Conservation (phyloP, 2,797 vertebrate species). For the Xerus rutilus region DNA sequence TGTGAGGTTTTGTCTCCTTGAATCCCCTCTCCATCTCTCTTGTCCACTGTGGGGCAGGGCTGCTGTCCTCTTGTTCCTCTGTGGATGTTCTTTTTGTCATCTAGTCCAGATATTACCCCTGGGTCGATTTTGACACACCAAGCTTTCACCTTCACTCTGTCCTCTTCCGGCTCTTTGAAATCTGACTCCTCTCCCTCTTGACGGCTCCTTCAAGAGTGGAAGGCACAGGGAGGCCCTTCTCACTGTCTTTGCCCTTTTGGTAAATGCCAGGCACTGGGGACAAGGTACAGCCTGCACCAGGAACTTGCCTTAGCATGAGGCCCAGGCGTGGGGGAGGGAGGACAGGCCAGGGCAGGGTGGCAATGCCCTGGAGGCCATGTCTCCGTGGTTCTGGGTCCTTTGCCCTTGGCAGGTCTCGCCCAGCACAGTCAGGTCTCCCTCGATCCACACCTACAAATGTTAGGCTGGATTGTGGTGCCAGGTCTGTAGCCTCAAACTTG, state of each 20-base stretch:
- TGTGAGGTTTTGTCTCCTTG: neutral
- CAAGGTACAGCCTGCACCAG: slow-evolving; percentile 77
- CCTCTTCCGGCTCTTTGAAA: slow-evolving; percentile 74
- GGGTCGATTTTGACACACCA: neutral
- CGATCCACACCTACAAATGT: neutral
- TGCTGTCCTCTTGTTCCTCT: neutral
- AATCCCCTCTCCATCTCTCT: neutral
- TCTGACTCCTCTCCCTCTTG: slow-evolving; percentile 52
- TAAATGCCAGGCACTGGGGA: slow-evolving; percentile 80
- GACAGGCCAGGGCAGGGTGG: neutral
- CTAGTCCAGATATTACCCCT: neutral
- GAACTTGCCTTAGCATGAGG: slow-evolving; percentile 56
- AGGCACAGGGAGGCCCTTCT: slow-evolving; percentile 65
- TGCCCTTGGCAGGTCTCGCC: neutral
- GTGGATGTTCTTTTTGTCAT: neutral
- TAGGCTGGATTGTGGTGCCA: neutral
- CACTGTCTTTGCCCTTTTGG: slow-evolving; percentile 76
- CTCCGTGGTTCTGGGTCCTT: neutral
- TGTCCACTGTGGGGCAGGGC: neutral
- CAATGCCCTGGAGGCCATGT: neutral
- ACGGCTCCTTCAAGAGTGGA: slow-evolving; percentile 58
- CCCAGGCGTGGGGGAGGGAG: neutral
- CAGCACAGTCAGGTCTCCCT: neutral
- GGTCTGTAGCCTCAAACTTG: neutral
- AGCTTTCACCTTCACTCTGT: neutral